Percentiles rank a stretch among this genome's conserved stretches.
These are phyloP conservation scores for Muschampia plurimacula DNA, from an alignment of 2,888 invertebrate genomes.

Conservation along the genomic window DNA sequence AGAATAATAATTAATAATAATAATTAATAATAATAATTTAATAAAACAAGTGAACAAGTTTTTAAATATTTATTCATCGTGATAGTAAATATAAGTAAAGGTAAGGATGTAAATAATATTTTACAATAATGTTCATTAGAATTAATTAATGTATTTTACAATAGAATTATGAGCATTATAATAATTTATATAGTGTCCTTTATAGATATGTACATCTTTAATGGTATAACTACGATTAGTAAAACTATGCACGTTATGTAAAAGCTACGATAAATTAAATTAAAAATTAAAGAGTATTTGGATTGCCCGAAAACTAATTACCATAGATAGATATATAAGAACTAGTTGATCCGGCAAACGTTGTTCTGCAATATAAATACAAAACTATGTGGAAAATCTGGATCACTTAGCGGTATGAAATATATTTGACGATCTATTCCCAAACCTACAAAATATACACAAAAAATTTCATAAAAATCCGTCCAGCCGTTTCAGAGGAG, in stretches of 20 bases:
- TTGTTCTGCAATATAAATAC: too few relatives aligned
- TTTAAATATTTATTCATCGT: constrained; percentile 72
- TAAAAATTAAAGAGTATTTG: neutral
- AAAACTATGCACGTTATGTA: constrained; percentile 53
- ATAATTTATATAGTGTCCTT: constrained; percentile 60
- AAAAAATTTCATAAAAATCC: too few relatives aligned
- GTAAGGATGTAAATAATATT: constrained; percentile 80
- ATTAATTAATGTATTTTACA: constrained; percentile 65
- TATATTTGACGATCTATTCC: too few relatives aligned
- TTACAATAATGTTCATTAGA: constrained; percentile 61
- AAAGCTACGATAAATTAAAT: constrained; percentile 60
- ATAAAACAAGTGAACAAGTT: constrained; percentile 52
- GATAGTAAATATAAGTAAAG: constrained; percentile 78
- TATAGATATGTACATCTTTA: constrained; percentile 78
- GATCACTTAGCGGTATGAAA: too few relatives aligned
- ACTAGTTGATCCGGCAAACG: too few relatives aligned
- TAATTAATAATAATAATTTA: neutral
- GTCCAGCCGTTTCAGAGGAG: too few relatives aligned
- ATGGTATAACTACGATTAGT: constrained; percentile 38
- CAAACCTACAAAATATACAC: too few relatives aligned
- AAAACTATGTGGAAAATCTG: too few relatives aligned
- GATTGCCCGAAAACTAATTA: neutral
- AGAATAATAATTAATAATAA: too few relatives aligned
- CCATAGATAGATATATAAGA: neutral
- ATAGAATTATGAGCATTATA: constrained; percentile 78